phyloP scores from a whole-genome alignment of 2,113 vertebrate species.

The Podilymbus podiceps region DNA sequence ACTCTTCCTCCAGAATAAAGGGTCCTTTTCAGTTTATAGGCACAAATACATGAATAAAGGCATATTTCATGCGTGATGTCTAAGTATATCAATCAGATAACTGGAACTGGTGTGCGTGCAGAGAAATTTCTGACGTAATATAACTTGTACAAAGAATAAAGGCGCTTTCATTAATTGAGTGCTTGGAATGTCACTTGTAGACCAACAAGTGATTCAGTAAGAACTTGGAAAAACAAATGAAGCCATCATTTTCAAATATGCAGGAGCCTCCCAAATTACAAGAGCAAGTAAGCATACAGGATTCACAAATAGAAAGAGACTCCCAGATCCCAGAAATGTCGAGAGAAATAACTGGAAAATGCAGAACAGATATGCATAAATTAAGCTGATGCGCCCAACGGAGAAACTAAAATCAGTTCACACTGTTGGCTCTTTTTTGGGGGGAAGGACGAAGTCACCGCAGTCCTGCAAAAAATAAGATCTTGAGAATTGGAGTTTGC shows the following conservation, averaged over 20 bases:
- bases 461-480: background rate
- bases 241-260: background rate
- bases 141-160: conserved; percentile 9
- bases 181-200: conserved; percentile 26
- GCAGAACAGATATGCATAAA: background rate
- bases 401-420: background rate
- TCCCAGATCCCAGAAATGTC: background rate
- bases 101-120: conserved; percentile 48
- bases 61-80: conserved; percentile 65
- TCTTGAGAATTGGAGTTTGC: background rate
- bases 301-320: background rate
- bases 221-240: conserved; percentile 22
- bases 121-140: conserved; percentile 53
- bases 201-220: conserved; percentile 26
- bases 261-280: background rate
- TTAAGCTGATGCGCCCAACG: background rate
- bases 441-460: background rate
- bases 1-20: conserved; percentile 55
- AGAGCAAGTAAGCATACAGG: background rate
- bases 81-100: conserved; percentile 62
- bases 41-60: conserved; percentile 52
- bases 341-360: background rate
- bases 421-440: background rate
- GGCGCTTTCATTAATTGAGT: conserved; percentile 2
- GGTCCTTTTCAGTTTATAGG: conserved; percentile 47